Percentiles rank a stretch among this genome's conserved stretches.
These are phyloP conservation scores for Strigops habroptila DNA, from an alignment of 2,113 vertebrate genomes.

Conservation along the genomic window DNA sequence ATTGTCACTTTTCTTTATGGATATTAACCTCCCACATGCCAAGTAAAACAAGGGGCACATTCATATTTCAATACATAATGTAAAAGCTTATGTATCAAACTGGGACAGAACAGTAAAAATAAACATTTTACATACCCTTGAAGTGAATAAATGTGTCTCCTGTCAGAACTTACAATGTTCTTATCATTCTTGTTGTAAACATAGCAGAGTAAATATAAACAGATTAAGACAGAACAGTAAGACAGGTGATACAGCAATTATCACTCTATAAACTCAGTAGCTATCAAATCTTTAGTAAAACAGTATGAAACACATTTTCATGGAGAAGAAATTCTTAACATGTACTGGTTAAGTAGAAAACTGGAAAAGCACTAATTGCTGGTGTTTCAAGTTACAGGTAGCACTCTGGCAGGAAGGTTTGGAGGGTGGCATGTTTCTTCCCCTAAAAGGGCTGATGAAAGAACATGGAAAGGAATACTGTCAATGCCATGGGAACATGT, in stretches of 20 bases:
- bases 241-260: not conserved
- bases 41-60: not conserved
- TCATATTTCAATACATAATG: not conserved
- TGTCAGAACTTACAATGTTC: not conserved
- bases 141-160: not conserved
- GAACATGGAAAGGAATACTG: not conserved
- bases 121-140: not conserved
- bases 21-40: not conserved
- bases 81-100: not conserved
- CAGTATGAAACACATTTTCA: not conserved
- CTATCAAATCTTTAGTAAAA: not conserved
- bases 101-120: not conserved
- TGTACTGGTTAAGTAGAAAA: not conserved
- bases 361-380: not conserved
- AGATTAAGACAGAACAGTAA: not conserved
- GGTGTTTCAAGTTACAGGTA: not conserved
- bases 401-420: not conserved
- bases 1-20: not conserved
- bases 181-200: not conserved
- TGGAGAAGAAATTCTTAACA: not conserved
- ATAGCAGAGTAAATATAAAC: not conserved
- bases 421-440: not conserved
- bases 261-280: not conserved
- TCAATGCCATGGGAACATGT: not conserved
- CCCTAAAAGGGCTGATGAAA: not conserved